Evolutionary conservation across 2,113 vertebrate genomes (phyloP).

Genomic region (Eulemur macaco): DNA sequence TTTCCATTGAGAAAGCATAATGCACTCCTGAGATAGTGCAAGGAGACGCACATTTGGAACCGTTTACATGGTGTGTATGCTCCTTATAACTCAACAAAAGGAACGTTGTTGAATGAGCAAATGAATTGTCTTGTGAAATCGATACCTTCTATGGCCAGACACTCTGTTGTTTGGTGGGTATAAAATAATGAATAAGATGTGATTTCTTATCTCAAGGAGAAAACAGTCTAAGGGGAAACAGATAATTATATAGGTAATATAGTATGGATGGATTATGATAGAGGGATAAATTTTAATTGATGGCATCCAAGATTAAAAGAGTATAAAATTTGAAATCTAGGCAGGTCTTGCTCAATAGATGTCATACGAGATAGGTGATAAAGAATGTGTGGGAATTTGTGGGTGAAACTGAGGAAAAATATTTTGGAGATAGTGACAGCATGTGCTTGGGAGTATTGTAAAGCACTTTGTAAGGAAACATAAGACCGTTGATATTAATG

Average conservation of each 20-base stretch:
- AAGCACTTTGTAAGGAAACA: not conserved
- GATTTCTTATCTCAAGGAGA: not conserved
- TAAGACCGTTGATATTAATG: not conserved
- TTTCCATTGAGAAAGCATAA: not conserved
- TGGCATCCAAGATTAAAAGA: not conserved
- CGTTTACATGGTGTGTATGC: not conserved
- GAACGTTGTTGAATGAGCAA: not conserved
- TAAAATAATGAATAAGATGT: not conserved
- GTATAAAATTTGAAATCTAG: not conserved
- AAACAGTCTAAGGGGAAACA: not conserved
- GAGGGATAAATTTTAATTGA: not conserved
- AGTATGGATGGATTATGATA: not conserved
- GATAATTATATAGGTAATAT: not conserved
- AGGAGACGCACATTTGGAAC: not conserved
- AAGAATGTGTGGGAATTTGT: not conserved
- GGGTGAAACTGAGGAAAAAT: not conserved
- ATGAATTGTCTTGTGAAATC: not conserved
- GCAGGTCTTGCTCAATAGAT: not conserved
- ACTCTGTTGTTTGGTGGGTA: not conserved
- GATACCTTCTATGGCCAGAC: not conserved
- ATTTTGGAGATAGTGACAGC: not conserved
- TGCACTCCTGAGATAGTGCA: not conserved
- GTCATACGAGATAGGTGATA: not conserved
- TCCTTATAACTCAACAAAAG: not conserved
- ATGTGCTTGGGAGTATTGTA: not conserved